Evolutionary conservation across 1,140 invertebrate species (phyloP).

Genomic region (Brachionus asplanchnoidis): DNA sequence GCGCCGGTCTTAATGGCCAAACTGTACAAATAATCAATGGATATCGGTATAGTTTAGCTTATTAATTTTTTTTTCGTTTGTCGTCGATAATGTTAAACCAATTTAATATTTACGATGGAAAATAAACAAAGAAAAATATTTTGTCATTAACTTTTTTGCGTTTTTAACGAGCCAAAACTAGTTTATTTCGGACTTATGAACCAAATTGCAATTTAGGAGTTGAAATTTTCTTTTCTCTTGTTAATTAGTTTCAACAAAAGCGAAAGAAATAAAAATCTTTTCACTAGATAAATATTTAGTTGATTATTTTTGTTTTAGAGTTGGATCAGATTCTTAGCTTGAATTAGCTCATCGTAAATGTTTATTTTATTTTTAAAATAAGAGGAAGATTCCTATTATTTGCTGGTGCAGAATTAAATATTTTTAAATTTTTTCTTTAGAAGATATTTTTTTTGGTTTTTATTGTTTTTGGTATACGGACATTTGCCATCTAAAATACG

Average conservation of each 20-base stretch:
- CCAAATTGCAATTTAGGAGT: constrained; percentile 15
- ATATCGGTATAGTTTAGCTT: background rate
- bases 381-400: no score
- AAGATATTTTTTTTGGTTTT: no score
- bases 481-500: no score
- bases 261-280: background rate
- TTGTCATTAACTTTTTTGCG: constrained; percentile 19
- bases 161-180: constrained; percentile 6
- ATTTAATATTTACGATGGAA: constrained; percentile 16
- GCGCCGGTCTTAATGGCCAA: background rate
- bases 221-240: background rate
- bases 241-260: background rate
- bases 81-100: constrained; percentile 19
- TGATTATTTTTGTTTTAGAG: no score
- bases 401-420: no score
- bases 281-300: no score
- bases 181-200: background rate
- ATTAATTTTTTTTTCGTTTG: constrained; percentile 21
- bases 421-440: no score
- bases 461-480: no score
- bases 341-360: no score
- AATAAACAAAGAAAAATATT: constrained; percentile 6
- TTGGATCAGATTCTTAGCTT: no score
- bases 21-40: background rate
- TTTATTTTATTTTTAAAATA: no score